Percentiles rank a stretch among this genome's conserved stretches.
These are phyloP conservation scores for Lichenostomus cassidix DNA, from an alignment of 2,113 vertebrate species.

Conservation along the genomic window DNA sequence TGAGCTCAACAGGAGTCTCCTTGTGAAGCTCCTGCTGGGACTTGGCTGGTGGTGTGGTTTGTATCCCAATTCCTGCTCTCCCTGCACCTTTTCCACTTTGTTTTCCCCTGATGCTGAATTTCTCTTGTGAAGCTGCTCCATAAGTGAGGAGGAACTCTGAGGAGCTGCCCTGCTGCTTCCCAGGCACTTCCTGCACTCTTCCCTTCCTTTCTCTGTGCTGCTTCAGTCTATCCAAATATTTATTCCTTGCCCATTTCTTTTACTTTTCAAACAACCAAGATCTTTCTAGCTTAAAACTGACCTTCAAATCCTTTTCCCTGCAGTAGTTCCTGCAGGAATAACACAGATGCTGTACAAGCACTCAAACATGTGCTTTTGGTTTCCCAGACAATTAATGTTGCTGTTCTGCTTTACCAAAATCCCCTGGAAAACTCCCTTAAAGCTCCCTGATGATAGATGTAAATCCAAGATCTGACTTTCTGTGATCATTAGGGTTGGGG, in stretches of 20 bases:
- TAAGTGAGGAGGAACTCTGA: neutral
- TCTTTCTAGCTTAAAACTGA: neutral
- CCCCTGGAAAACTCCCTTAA: neutral
- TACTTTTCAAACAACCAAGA: neutral
- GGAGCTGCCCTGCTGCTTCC: neutral
- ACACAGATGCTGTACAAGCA: neutral
- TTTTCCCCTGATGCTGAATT: neutral
- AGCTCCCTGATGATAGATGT: neutral
- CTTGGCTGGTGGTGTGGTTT: fast-evolving
- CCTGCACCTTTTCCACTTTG: neutral
- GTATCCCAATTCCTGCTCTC: fast-evolving
- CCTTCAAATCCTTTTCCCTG: neutral
- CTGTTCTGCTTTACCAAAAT: neutral
- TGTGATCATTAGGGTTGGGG: neutral
- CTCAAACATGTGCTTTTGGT: neutral
- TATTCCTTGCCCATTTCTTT: too few relatives aligned
- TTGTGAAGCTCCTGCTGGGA: neutral
- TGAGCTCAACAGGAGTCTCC: neutral
- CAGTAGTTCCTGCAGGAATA: neutral
- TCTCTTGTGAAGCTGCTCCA: neutral
- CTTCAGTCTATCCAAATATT: neutral
- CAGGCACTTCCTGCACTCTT: fast-evolving
- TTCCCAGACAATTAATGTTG: neutral
- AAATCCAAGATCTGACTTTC: neutral
- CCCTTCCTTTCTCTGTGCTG: neutral